Evolutionary conservation across 2,888 invertebrate species (phyloP), one percentile per base, ranked within the genome.

Genomic region (Taphrorychus bicolor): DNA sequence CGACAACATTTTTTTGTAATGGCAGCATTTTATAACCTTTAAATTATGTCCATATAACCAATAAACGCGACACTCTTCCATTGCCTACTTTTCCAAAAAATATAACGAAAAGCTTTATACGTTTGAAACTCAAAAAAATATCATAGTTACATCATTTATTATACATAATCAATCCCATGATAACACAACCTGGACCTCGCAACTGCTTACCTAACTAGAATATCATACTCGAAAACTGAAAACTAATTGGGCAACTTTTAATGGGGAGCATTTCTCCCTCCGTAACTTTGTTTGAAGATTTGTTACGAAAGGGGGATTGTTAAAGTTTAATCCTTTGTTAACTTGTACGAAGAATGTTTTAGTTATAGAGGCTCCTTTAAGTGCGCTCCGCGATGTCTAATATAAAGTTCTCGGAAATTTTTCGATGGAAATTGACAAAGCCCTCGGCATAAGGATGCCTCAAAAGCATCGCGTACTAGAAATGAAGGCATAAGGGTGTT

Each of bases 261-360:
- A 69, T 69, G 60, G 60, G 64, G 56, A 59, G 45, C 60, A 65
- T 65, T 59, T 53, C 57, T 59, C 59, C 64, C 63, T 63, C 24
- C 59, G 56, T 16, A 66, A 66, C 66, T 66, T 66, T 60, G 66
- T 59, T 59, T 66, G 66, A 66, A 58, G 66, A 66, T 66, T 61
- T 65, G 65, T 59, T 59, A 54, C 53, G 65, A 59, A 59, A 45
- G 19, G 66, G 57, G 67, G 67, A 61, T 67, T 67, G 67, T 67
- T 67, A 67, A 67, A 67, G 67, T 67, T 67, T 62, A 67, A 62
- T 67, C 67, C 67, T 67, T 67, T 67, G 67, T 64, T 64, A 64
- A 66, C 56, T 66, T 58, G 57, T 51, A 65, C 48, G 40, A 64
- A 64, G 69, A 69, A 69, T 65, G 69, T 60, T 58, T 69, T 57